phyloP scores from a whole-genome alignment of 2,113 vertebrate genomes.

The Tauraco erythrolophus region DNA sequence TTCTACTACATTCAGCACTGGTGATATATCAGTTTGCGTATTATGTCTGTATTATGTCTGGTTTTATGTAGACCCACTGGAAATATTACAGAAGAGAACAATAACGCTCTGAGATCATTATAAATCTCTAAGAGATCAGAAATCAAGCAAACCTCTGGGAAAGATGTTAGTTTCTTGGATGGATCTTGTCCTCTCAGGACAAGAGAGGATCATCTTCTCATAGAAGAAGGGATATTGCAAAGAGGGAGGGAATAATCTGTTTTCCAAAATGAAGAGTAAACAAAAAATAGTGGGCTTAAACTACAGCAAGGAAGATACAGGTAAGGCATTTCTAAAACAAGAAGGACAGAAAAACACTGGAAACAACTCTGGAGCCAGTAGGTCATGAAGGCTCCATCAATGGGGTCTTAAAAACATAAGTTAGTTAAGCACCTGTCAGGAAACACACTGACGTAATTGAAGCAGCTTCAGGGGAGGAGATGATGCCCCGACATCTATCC shows the following conservation, averaged over 20 bases:
- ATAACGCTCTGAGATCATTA: neutral
- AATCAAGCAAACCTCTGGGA: neutral
- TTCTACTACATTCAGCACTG: neutral
- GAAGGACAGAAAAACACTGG: neutral
- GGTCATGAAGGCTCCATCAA: neutral
- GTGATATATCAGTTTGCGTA: neutral
- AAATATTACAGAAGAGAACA: neutral
- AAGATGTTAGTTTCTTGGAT: neutral
- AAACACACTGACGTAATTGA: neutral
- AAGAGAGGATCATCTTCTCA: neutral
- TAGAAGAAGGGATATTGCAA: neutral
- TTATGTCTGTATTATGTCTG: neutral
- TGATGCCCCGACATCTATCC: neutral
- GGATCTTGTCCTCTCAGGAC: neutral
- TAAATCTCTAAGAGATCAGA: neutral
- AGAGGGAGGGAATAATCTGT: neutral
- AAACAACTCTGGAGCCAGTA: neutral
- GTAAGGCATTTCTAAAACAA: neutral
- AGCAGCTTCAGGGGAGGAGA: neutral
- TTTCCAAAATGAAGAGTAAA: neutral
- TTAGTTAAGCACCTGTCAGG: neutral
- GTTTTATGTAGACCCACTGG: neutral
- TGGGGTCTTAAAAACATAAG: neutral
- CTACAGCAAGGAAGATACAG: neutral
- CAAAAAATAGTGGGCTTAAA: neutral